A percentile compares a stretch with the other conserved stretches of the same genome.
Conservation (phyloP, 35 echinoderm and acorn worm species). For the Apostichopus japonicus region DNA sequence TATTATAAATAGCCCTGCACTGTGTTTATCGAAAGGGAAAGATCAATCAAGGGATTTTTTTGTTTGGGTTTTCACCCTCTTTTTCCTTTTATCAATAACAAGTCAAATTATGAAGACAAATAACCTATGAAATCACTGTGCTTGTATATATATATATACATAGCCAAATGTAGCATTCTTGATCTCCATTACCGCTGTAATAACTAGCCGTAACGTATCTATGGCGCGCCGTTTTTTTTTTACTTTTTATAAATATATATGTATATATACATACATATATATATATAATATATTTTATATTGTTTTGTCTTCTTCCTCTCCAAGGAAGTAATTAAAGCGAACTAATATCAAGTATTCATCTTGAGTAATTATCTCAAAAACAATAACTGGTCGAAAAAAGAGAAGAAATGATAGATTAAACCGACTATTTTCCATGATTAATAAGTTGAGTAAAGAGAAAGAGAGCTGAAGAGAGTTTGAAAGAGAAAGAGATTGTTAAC, state of each 20-base stretch:
- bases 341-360: conserved; percentile 3
- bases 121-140: no score
- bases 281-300: neutral
- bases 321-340: conserved; percentile 32
- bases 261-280: no score
- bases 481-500: conserved; percentile 8
- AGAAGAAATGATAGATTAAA: conserved; percentile 39
- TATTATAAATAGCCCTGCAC: neutral
- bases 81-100: neutral
- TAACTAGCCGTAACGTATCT: no score
- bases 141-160: no score
- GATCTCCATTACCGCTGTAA: no score
- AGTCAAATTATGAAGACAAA: neutral
- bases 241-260: no score
- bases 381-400: neutral
- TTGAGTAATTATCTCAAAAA: conserved; percentile 27
- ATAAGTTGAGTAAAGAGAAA: conserved; percentile 23
- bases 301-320: neutral
- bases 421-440: neutral
- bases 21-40: no score
- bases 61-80: no score
- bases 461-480: no score
- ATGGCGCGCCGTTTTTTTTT: no score
- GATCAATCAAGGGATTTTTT: no score
- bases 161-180: no score